Evolutionary conservation across 2,113 vertebrate species (phyloP).

Genomic region (Podilymbus podiceps): DNA sequence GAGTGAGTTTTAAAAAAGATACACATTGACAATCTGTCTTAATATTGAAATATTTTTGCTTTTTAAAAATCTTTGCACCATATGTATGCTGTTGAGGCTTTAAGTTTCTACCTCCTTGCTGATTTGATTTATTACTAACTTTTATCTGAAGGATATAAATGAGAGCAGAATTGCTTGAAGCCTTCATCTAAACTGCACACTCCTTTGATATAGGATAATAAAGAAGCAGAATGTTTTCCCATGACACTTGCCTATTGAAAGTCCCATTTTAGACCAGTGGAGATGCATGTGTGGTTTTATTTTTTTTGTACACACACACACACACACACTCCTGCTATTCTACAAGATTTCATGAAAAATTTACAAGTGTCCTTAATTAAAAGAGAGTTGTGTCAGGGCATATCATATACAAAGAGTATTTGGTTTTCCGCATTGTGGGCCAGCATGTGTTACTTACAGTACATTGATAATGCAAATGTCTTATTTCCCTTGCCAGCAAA

Average conservation of each 20-base stretch:
- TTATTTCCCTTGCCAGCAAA: background rate
- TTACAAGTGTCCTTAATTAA: background rate
- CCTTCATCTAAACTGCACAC: background rate
- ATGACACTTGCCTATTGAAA: background rate
- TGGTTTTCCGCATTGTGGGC: background rate
- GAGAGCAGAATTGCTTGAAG: background rate
- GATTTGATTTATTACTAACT: conserved; percentile 15
- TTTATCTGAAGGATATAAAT: background rate
- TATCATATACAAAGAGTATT: background rate
- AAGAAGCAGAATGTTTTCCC: background rate
- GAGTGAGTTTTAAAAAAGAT: background rate
- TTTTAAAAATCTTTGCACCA: background rate
- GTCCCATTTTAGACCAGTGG: background rate
- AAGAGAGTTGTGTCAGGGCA: background rate
- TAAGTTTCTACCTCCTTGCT: background rate
- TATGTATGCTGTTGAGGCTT: background rate
- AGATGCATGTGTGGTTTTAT: background rate
- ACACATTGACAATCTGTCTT: background rate
- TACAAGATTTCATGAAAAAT: background rate
- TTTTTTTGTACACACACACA: background rate
- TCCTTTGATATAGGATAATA: background rate
- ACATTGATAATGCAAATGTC: background rate
- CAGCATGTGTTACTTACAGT: background rate
- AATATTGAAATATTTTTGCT: conserved; percentile 24
- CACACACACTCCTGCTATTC: background rate